Evolutionary conservation across 2,888 invertebrate species (phyloP), one percentile per base, ranked within the genome.

Genomic region (Xestia xanthographa): DNA sequence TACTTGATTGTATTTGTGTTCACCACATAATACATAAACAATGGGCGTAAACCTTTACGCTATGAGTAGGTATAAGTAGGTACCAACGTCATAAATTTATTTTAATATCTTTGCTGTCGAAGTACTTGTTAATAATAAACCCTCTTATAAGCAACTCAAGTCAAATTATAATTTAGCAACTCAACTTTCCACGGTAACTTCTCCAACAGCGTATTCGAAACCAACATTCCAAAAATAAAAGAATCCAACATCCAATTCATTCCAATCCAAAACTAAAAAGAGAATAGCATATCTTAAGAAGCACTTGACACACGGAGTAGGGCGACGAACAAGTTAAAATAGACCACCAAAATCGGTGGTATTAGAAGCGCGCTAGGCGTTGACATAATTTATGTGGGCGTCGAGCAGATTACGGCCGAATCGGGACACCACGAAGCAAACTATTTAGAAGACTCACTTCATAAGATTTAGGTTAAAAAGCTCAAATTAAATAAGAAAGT

Each of bases 321-420:
- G 73, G 66, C 72, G 80, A 74, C 76, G 71, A 75, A 82, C 83
- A 77, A 84, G 82, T 82, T 85, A 79, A 87, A 86, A 88, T 84
- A 87, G 91, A 91, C 88, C 90, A 91, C 90, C 90, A 89, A 90
- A 90, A 90, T 87, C 84, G 88, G 79, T 75, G 77, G 73, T 81
- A 74, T 84, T 79, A 75, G 79, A 80, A 85, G 87, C 86, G 38
- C 87, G 70, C 43, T 86, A 89, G 84, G 83, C 92, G 91, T 91
- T 92, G 92, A 93, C 92, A 92, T 90, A 90, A 89, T 92, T 92
- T 90, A 89, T 89, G 94, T 93, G 92, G 94, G 94, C 92, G 94
- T 91, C 79, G 71, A 87, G 84, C 85, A 90, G 92, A 93, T 94
- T 92, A 92, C 89, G 85, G 79, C 80, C 88, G 84, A 86, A 84